Conservation (phyloP, 2,888 invertebrate species). For the Harmothoe impar region DNA sequence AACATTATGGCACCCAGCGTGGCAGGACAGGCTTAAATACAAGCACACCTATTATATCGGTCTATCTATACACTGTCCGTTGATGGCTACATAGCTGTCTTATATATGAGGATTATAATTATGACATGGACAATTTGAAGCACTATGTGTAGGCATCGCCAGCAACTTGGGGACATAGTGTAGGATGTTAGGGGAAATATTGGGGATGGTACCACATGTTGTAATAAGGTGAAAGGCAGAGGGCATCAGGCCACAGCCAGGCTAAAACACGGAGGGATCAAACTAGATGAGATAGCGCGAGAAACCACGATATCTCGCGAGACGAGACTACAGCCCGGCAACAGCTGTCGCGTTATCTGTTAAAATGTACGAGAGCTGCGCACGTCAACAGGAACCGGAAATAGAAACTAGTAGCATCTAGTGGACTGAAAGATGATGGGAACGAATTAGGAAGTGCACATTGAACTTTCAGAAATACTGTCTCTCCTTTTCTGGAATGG, state of each 20-base stretch:
- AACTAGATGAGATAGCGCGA: background rate
- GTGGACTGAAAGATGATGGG: background rate
- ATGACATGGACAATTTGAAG: no score
- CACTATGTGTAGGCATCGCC: no score
- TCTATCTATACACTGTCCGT: no score
- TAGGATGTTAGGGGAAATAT: background rate
- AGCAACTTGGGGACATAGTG: no score
- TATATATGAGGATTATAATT: no score
- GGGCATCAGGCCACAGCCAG: conserved; percentile 16
- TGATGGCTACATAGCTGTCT: no score
- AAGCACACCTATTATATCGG: no score
- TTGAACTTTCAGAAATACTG: no score
- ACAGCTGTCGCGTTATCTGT: background rate
- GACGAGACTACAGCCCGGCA: background rate
- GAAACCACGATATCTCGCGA: conserved; percentile 2
- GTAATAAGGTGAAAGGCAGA: background rate
- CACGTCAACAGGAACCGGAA: background rate
- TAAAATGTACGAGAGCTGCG: background rate
- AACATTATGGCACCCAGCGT: no score
- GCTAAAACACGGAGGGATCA: background rate
- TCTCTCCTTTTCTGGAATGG: no score
- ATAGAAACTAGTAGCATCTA: background rate
- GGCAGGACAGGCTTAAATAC: no score
- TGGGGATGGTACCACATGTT: background rate
- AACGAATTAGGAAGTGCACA: no score